Base-by-base conservation (phyloP, 2,113 vertebrate genomes). In the Rhea americana region DNA sequence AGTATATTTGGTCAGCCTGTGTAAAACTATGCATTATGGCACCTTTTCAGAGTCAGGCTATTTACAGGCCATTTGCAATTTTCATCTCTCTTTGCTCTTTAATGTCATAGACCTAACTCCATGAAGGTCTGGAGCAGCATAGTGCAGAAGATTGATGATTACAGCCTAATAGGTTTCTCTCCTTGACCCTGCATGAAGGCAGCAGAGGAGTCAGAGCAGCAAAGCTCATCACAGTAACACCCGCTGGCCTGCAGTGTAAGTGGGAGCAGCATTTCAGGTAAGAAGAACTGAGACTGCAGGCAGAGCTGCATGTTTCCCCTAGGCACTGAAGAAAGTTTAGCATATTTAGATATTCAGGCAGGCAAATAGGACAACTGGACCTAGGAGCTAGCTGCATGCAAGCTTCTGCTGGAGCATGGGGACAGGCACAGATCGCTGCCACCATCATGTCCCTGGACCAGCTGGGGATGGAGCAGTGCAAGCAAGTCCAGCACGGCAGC, bases 21-120 rank as follows among this genome's bases (percentile, higher is more conserved):
- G 75, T 80, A 89, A 96, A 96, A 96, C 82, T 9, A 13, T 74
- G 17, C 94, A 91, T 96, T 95, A 95, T 87, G 89, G 89, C 89
- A 94, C 81, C 91, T 95, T 96, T 93, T 96, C 78, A 93, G 92
- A 93, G 75, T 79, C 87, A 93, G 92, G 91, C 94, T 93, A 89
- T 95, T 96, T 95, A 96, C 96, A 96, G 96, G 81, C 92, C 95
- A 96, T 96, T 96, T 95, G 87, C 91, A 91, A 91, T 96, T 91
- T 93, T 89, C 94, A 96, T 96, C 95, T 91, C 89, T 95, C 92
- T 92, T 95, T 84, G 72, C 81, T 80, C 68, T 92, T 96, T 96
- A 96, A 95, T 95, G 93, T 80, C 94, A 92, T 67, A 95, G 94
- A 76, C 89, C 94, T 91, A 87, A 95, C 94, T 95, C 83, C 93